Base-by-base conservation (phyloP, 2,888 invertebrate species). In the Temnothorax unifasciatus region DNA sequence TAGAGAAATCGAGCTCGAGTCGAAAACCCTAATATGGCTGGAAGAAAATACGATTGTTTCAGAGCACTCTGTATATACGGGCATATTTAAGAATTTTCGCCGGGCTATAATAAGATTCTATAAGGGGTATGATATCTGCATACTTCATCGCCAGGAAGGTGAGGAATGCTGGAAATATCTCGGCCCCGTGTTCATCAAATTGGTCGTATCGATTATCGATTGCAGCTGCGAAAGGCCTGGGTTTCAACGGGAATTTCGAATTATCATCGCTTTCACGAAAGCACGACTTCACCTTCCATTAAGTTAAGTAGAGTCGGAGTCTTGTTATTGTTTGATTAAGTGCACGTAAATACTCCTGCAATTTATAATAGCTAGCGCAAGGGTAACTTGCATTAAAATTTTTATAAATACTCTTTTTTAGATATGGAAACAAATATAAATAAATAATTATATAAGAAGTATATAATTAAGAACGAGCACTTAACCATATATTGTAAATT, bases 141-240 rank as follows among this genome's bases (percentile, higher is more conserved):
- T 79, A 79, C 71, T 79, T 59, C 25, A 59, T 71, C 79, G 57
- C 21, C 47, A 79, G 79, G 59, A 79, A 79, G 59, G 59, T 71
- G 79, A 79, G 57, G 71, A 79, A 71, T 79, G 71, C 71, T 79
- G 79, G 71, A 79, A 71, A 79, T 79, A 79, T 79, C 79, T 41
- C 79, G 57, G 71, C 57, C 71, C 34, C 47, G 57, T 71, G 71
- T 79, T 79, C 71, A 21, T 79, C 79, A 79, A 79, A 79, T 79
- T 79, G 79, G 79, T 71, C 79, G 47, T 79, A 79, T 79, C 79
- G 79, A 79, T 79, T 71, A 79, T 71, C 59, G 79, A 71, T 79
- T 71, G 57, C 59, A 66, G 44, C 71, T 47, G 38, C 66, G 76
- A 76, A 59, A 79, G 57, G 21, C 68, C 54, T 77, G 69, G 8